These are phyloP conservation scores for Hypomecis atomaria DNA, from an alignment of 2,888 invertebrate species.

Conservation along the genomic window DNA sequence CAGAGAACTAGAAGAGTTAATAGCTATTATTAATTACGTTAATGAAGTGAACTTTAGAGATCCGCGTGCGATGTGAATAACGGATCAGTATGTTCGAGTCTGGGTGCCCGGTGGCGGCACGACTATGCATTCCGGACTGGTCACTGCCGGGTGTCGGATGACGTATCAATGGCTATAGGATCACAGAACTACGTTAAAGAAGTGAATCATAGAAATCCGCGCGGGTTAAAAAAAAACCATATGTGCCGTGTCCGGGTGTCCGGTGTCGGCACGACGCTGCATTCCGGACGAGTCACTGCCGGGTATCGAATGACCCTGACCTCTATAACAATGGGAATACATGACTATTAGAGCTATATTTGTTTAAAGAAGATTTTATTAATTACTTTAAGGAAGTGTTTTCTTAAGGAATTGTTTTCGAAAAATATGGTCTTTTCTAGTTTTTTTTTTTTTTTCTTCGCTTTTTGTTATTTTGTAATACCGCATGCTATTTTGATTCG, in stretches of 20 bases:
- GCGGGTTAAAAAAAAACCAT: neutral
- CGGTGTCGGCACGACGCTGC: neutral
- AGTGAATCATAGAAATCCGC: slow-evolving; percentile 1
- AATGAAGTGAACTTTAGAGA: slow-evolving; percentile 7
- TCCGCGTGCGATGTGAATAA: slow-evolving; percentile 3
- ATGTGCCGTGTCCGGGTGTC: neutral
- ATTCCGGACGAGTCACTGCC: slow-evolving; percentile 8
- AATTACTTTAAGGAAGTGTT: slow-evolving; percentile 8
- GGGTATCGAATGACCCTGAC: slow-evolving; percentile 2
- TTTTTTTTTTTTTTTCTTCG: too few species aligned
- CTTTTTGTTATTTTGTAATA: too few species aligned
- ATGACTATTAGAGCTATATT: too few species aligned
- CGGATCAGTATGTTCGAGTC: neutral
- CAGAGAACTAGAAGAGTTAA: too few species aligned
- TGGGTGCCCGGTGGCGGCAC: neutral
- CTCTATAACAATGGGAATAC: neutral
- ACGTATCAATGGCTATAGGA: neutral
- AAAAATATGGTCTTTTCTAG: too few species aligned
- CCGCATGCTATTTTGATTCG: too few species aligned
- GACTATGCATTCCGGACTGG: slow-evolving; percentile 11
- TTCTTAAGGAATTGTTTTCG: too few species aligned
- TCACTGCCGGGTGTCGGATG: slow-evolving; percentile 5
- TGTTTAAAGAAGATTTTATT: neutral
- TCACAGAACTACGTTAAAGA: neutral
- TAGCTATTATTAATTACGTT: neutral